Conservation (phyloP, 2,888 invertebrate species). For the Apodemia mormo region DNA sequence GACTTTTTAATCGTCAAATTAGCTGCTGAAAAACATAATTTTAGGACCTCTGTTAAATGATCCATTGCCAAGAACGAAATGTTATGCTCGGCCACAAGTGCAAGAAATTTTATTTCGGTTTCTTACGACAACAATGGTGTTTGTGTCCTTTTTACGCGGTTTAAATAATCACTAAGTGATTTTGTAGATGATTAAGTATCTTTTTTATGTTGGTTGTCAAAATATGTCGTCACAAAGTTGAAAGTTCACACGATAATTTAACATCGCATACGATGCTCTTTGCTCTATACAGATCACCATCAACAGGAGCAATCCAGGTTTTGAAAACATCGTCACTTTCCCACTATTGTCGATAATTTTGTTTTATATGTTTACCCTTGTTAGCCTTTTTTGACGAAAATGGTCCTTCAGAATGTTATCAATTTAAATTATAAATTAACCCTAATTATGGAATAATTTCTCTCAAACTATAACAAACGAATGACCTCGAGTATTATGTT, state of each 20-base stretch:
- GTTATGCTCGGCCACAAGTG: conserved; percentile 24
- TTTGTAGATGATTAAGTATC: not conserved
- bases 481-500: too few species aligned
- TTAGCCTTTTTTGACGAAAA: conserved; percentile 24
- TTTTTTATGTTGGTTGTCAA: not conserved
- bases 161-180: not conserved
- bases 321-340: conserved; percentile 29
- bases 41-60: conserved; percentile 21
- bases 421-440: too few species aligned
- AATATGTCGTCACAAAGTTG: conserved; percentile 27
- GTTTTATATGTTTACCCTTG: conserved; percentile 26
- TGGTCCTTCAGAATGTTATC: conserved; percentile 20
- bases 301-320: conserved; percentile 30
- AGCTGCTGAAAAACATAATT: conserved; percentile 24
- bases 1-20: conserved; percentile 22
- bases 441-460: too few species aligned
- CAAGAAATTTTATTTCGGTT: conserved; percentile 14
- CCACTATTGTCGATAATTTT: conserved; percentile 29
- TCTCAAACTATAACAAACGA: too few species aligned
- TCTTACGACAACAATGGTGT: not conserved
- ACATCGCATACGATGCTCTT: too few species aligned
- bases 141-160: not conserved
- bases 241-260: conserved; percentile 28
- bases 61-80: conserved; percentile 20
- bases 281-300: conserved; percentile 27